phyloP scores from a whole-genome alignment of 1,140 invertebrate genomes.

The Pissodes strobi region DNA sequence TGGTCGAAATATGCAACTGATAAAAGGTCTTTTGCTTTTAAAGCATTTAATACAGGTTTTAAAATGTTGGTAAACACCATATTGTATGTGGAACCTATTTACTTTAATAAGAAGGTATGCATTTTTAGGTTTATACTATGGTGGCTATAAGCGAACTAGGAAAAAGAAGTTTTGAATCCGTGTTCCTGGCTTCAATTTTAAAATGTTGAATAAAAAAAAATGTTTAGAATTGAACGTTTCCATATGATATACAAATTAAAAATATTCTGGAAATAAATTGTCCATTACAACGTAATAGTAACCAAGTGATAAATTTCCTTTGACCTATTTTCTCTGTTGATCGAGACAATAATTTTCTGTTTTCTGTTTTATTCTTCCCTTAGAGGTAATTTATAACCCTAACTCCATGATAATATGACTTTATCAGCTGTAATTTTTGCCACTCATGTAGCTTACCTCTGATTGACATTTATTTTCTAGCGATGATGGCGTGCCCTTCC shows the following conservation, averaged over 20 bases:
- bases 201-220: not conserved
- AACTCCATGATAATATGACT: not conserved
- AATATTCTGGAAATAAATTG: no score
- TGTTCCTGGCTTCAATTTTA: constrained; percentile 1
- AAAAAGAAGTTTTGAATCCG: not conserved
- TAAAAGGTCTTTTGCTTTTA: not conserved
- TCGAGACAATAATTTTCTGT: no score
- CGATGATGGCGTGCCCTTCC: not conserved
- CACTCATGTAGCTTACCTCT: not conserved
- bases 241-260: no score
- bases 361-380: not conserved
- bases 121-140: no score
- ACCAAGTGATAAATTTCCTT: no score
- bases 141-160: not conserved
- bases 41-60: constrained; percentile 1
- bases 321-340: no score
- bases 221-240: constrained; percentile 4
- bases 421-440: not conserved
- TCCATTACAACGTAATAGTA: no score
- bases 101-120: no score
- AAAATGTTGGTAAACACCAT: constrained; percentile 1
- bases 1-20: not conserved
- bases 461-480: not conserved
- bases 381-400: constrained; percentile 6
- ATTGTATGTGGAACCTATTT: no score